Percentiles rank a stretch among this genome's conserved stretches.
phyloP scores from a whole-genome alignment of 2,888 invertebrate genomes.

The Spodoptera picta region DNA sequence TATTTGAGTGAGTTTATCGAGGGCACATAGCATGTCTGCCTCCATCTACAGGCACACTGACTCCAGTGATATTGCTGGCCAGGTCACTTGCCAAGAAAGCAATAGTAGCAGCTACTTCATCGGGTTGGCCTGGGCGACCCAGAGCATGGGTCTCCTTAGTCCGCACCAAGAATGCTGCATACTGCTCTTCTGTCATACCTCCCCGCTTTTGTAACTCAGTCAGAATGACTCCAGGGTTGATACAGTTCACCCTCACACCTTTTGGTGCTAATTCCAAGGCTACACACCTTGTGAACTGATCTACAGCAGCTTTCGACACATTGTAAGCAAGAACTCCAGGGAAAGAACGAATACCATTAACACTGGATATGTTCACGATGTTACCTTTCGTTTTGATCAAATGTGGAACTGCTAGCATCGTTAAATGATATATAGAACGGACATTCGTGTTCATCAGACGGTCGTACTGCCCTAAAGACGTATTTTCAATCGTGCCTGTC shows the following conservation, averaged over 20 bases:
- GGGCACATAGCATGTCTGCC: constrained; percentile 98
- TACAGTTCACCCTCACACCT: constrained; percentile 96
- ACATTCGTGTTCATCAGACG: constrained; percentile 96
- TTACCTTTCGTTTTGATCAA: constrained; percentile 95
- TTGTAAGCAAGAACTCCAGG: constrained; percentile 96
- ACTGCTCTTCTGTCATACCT: constrained; percentile 94
- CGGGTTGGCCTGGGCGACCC: constrained; percentile 94
- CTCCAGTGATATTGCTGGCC: constrained; percentile 97
- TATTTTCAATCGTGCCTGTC: constrained; percentile 94
- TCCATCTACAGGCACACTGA: constrained; percentile 96
- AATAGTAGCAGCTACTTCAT: constrained; percentile 96
- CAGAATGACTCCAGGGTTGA: constrained; percentile 97
- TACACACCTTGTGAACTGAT: constrained; percentile 97
- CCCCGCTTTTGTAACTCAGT: constrained; percentile 96
- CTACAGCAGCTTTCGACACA: constrained; percentile 97
- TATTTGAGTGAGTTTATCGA: constrained; percentile 84
- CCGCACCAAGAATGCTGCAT: constrained; percentile 94
- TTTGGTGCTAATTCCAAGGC: constrained; percentile 95
- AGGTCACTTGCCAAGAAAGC: constrained; percentile 96
- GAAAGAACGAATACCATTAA: constrained; percentile 96
- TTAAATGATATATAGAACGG: constrained; percentile 93
- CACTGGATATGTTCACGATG: constrained; percentile 98
- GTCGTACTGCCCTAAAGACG: constrained; percentile 96
- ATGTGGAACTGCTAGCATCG: constrained; percentile 96
- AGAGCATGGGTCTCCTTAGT: constrained; percentile 97